A percentile compares a stretch with the other conserved stretches of the same genome.
Evolutionary conservation across 2,888 invertebrate species (phyloP).

Genomic region (Saturnia pavonia): DNA sequence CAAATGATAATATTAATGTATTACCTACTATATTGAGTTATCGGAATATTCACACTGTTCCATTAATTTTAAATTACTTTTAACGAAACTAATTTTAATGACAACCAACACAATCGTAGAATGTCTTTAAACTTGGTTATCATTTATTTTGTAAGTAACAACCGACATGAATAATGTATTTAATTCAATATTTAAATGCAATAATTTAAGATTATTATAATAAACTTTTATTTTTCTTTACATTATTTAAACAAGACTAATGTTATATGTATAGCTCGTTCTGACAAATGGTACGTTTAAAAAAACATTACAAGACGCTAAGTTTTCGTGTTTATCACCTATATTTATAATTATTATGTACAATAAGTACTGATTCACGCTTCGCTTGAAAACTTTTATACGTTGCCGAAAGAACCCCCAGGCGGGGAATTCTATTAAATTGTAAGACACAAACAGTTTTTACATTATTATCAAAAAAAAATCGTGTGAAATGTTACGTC

Average conservation of each 20-base stretch:
- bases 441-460: neutral
- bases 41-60: too few relatives aligned
- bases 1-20: too few relatives aligned
- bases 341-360: neutral
- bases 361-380: neutral
- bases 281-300: neutral
- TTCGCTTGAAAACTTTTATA: neutral
- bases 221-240: neutral
- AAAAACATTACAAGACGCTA: too few relatives aligned
- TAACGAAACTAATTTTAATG: too few relatives aligned
- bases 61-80: too few relatives aligned
- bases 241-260: neutral
- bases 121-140: neutral
- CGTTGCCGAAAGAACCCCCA: neutral
- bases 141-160: neutral
- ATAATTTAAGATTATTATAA: neutral
- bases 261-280: neutral
- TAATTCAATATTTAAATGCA: neutral
- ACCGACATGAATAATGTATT: neutral
- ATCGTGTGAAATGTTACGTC: slow-evolving; percentile 1
- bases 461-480: neutral
- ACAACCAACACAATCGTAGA: too few relatives aligned
- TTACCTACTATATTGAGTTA: too few relatives aligned
- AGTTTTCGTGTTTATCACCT: neutral
- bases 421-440: neutral